Base-by-base conservation (phyloP, 2,888 invertebrate species). In the Nudaria mundana region DNA sequence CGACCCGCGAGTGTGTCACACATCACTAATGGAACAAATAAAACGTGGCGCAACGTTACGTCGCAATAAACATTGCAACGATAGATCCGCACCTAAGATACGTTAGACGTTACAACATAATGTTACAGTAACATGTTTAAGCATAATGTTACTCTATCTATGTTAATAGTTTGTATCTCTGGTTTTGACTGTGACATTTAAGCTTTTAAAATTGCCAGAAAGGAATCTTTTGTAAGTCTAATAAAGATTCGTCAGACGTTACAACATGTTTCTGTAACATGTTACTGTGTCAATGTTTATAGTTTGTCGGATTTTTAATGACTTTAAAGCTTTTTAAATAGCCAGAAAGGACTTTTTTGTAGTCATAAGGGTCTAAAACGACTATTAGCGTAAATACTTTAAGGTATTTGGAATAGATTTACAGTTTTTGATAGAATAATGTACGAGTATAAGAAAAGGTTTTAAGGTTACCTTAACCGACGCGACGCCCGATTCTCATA, bases 11-110 rank as follows among this genome's bases (percentile, higher is more conserved):
- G 85, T 92, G 20, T 94, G 94, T 62, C 94, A 95, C 80, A 96
- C 96, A 55, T 97, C 97, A 0, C 88, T 97, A n/a, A 96, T 97
- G 96, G 97, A 97, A 88, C 97, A 97, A 74, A 97, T 97, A 47
- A 94, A 96, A 66, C 91, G 94, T 48, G 97, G 97, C 40, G 96
- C 96, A 11, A 93, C 94, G 24, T 77, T 97, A 40, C 93, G 93
- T 43, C 93, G 95, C 63, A 95, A 96, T 52, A 92, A 92, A 54
- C 90, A 92, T 8, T 92, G 93, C 65, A 94, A 94, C 82, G 97
- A 97, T 80, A 91, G 97, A 52, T 96, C 96, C 33, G 96, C 96
- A 46, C 97, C 97, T 16, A 95, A 95, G 81, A 96, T 96, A 79
- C 94, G 93, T 72, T 95, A 89, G 89, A 47, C 33, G 26, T 33